Evolutionary conservation across 2,113 vertebrate species (phyloP).

Genomic region (Hassar affinis): DNA sequence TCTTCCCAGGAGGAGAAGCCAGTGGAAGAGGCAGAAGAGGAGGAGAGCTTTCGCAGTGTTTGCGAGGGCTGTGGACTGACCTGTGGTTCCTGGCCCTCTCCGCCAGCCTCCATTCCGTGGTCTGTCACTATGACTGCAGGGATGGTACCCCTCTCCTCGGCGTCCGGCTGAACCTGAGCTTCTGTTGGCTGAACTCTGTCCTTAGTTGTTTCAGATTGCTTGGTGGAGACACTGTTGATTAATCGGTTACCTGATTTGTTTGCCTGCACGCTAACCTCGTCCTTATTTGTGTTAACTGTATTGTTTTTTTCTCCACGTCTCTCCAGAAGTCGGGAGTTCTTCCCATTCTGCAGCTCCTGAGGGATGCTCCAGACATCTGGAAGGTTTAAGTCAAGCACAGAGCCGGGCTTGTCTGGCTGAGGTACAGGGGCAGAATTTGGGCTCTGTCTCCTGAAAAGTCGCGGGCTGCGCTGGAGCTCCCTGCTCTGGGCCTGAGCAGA

Average conservation of each 20-base stretch:
- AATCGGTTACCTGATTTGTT: slow-evolving; percentile 45
- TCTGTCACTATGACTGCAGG: slow-evolving; percentile 91
- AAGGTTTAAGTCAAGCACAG: slow-evolving; percentile 50
- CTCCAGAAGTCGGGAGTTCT: slow-evolving; percentile 46
- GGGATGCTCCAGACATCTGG: slow-evolving; percentile 56
- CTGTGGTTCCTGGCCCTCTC: slow-evolving; percentile 66
- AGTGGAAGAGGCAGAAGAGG: slow-evolving; percentile 92
- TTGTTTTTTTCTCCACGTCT: slow-evolving; percentile 46
- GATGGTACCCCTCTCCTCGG: slow-evolving; percentile 62
- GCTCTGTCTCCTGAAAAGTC: slow-evolving; percentile 61
- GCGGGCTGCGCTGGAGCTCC: slow-evolving; percentile 78
- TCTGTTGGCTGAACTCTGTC: slow-evolving; percentile 23
- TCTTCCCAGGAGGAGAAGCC: slow-evolving; percentile 98
- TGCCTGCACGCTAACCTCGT: slow-evolving; percentile 51
- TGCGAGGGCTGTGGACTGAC: slow-evolving; percentile 63
- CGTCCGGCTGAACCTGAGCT: slow-evolving; percentile 36
- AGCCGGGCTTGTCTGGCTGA: slow-evolving; percentile 2
- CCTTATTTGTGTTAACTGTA: slow-evolving; percentile 41
- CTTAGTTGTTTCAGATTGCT: slow-evolving; percentile 28
- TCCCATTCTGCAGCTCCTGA: slow-evolving; percentile 69
- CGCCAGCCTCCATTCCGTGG: slow-evolving; percentile 74
- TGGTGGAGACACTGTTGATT: slow-evolving; percentile 16
- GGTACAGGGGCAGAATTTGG: neutral
- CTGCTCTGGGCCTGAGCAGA: slow-evolving; percentile 77
- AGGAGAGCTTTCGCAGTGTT: slow-evolving; percentile 87